These are phyloP conservation scores for Sebastes hopkinsi DNA, from an alignment of 2,797 vertebrate genomes.

Conservation along the genomic window DNA sequence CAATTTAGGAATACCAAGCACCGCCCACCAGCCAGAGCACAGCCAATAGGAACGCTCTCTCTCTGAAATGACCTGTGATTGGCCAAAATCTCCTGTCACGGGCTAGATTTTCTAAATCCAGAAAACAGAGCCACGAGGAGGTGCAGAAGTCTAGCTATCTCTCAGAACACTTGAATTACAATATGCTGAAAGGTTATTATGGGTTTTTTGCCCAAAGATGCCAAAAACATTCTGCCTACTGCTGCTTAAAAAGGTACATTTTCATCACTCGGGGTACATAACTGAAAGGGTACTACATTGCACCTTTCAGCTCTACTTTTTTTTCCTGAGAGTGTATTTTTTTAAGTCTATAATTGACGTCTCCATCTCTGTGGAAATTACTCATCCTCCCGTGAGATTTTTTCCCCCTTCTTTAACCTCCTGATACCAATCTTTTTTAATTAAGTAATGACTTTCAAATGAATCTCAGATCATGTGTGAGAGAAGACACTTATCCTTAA, in stretches of 20 bases:
- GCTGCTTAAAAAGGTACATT: background rate
- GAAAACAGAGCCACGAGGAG: no score
- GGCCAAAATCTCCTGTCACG: no score
- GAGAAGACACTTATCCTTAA: constrained; percentile 67
- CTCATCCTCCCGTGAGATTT: constrained; percentile 53
- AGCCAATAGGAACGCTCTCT: no score
- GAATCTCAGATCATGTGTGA: constrained; percentile 72
- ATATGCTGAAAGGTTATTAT: no score
- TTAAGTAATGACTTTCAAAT: constrained; percentile 81
- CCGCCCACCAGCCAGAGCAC: no score
- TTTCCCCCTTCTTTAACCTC: constrained; percentile 53
- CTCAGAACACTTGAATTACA: no score
- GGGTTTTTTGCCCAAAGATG: background rate
- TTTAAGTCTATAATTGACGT: constrained; percentile 62
- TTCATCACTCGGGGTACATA: background rate
- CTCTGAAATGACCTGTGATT: no score
- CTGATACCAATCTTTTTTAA: constrained; percentile 75
- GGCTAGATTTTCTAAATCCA: accelerated
- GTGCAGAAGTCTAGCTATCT: no score
- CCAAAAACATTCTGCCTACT: background rate
- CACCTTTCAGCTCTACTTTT: background rate
- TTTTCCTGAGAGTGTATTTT: constrained; percentile 46
- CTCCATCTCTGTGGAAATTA: constrained; percentile 69
- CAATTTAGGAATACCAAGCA: no score
- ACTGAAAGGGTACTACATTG: background rate